Evolutionary conservation across 2,888 invertebrate species (phyloP), one percentile per base, ranked within the genome.

Genomic region (Folsomia manolachei): DNA sequence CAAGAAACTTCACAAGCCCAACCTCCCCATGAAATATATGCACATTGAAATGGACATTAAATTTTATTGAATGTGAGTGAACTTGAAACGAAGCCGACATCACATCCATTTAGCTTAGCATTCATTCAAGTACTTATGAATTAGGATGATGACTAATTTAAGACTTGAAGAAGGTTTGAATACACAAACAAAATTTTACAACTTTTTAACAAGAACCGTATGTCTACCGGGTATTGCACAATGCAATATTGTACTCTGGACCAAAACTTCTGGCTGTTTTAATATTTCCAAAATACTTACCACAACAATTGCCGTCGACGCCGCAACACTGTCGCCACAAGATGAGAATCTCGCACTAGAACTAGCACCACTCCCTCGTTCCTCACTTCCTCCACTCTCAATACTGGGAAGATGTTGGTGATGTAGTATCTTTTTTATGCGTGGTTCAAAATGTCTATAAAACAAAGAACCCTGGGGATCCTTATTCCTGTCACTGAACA

Each of bases 391-490:
- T 21, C 71, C 71, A 71, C 76, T 67, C 52, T 74, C 71, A 4
- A 71, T 71, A 63, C 70, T 68, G 68, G 74, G 69, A 60, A 74
- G 72, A 62, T 72, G 66, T 70, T 76, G 74, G 65, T 73, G 72
- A 67, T 76, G 78, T 51, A 78, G 68, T 63, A 78, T 72, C 71
- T 74, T 78, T 63, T 78, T 78, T 63, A 78, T 78, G 71, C 78
- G 70, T 26, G 78, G 78, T 70, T 78, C 78, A 51, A 78, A 78
- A 67, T 67, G 70, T 25, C 21, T 2, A 1, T 69, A 19, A 14
- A 14, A 21, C 27, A 63, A 64, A 7, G 24, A 52, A 1, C 18
- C 14, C n/a, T 26, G 27, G 51, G 73, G 75, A 64, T 71, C 63
- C 52, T 62, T 52, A 63, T 23, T 39, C 65, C 62, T 63, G 53